Base-by-base conservation (phyloP, 2,113 vertebrate species). In the Calypte anna region DNA sequence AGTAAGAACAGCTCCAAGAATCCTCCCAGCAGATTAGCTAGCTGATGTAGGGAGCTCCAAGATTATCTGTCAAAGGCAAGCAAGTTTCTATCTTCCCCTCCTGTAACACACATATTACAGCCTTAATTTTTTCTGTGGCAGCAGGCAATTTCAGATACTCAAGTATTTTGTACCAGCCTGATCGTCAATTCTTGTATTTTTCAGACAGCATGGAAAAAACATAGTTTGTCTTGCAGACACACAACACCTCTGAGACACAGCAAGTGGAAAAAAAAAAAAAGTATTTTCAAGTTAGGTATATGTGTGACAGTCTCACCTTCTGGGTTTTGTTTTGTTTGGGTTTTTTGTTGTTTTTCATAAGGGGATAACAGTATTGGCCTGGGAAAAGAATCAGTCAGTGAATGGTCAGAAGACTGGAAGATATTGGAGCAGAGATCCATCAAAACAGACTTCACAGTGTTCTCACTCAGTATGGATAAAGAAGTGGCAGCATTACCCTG, bases 101-200 rank as follows among this genome's bases (percentile, higher is more conserved):
- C 85, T 62, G 2, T 33, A 88, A 55, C 16, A 80, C 8, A 6
- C 43, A 48, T 40, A 57, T 93, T 82, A 78, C n/a, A 70, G 51
- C 54, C 72, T 90, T 93, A 64, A 94, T 96, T 93, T 92, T 67
- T 54, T 90, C 84, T 58, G 23, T 28, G 53, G 82, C 88, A 96
- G 86, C 66, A 92, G 50, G 72, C 38, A 93, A 92, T 95, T 91
- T 95, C 73, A 82, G 87, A 66, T 78, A 75, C 76, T 85, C 58
- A 73, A 63, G 70, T 51, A 89, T 75, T 94, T 93, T 70, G 44
- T 81, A 36, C 53, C 74, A 9, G 70, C 43, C 67, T 85, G 44
- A 53, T 33, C 87, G 89, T 83, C 75, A 85, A 84, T 81, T 44
- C 54, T 19, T 40, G 50, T 44, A 50, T 57, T 93, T 90, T 96